Evolutionary conservation across 2,888 invertebrate genomes (phyloP).

Genomic region (Heteromyza rotundicornis): DNA sequence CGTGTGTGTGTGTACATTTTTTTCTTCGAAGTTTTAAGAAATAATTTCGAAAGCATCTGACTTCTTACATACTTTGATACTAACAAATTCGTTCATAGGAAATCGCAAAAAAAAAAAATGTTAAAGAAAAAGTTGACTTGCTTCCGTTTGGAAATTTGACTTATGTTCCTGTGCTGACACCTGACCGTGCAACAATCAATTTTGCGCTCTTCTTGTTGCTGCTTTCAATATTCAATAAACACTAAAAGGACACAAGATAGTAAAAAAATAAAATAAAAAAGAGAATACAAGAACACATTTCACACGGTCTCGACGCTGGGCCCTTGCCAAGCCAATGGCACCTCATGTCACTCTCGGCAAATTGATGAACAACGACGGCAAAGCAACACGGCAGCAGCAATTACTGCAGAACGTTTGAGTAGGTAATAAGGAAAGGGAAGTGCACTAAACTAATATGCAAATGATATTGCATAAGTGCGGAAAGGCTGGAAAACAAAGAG

Average conservation of each 20-base stretch:
- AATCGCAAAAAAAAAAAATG: neutral
- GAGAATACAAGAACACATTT: slow-evolving; percentile 23
- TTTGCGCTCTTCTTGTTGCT: no score
- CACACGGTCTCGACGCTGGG: slow-evolving; percentile 37
- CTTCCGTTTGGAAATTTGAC: neutral
- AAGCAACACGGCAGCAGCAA: slow-evolving; percentile 14
- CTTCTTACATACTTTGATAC: no score
- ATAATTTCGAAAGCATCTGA: no score
- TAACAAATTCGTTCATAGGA: neutral
- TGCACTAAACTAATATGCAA: slow-evolving; percentile 28
- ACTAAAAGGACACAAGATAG: neutral
- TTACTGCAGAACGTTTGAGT: slow-evolving; percentile 20
- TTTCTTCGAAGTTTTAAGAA: no score
- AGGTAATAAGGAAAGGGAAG: slow-evolving; percentile 40
- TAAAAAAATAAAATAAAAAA: neutral
- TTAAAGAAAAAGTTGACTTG: neutral
- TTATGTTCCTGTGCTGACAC: neutral
- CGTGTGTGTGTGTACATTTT: slow-evolving; percentile 2
- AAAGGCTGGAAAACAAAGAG: neutral
- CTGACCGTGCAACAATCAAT: no score
- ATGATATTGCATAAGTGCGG: slow-evolving; percentile 1
- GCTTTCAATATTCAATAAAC: neutral
- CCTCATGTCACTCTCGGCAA: neutral
- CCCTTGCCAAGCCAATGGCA: neutral
- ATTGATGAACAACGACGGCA: slow-evolving; percentile 2